Percentiles rank a stretch among this genome's conserved stretches.
These are phyloP conservation scores for Phacellophora camtschatica DNA, from an alignment of 30 jellyfish, hydroid and myxozoan species.

Conservation along the genomic window DNA sequence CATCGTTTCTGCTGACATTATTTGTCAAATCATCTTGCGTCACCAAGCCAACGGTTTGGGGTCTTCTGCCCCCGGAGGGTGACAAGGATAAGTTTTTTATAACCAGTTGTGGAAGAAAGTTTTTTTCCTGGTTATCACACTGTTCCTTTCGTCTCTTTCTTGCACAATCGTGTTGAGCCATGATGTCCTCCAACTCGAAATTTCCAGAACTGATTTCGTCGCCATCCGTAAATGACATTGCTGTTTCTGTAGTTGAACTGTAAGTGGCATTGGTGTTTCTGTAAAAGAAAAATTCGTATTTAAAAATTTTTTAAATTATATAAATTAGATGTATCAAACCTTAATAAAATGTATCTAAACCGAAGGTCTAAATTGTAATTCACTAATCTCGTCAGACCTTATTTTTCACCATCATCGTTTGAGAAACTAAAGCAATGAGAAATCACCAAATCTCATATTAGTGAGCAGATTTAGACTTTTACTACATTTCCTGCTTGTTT, in stretches of 20 bases:
- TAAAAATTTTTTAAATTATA: too few species aligned
- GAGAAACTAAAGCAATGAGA: too few species aligned
- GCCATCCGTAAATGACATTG: conserved; percentile 62
- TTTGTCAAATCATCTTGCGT: conserved; percentile 40
- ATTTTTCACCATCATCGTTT: too few species aligned
- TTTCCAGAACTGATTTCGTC: neutral
- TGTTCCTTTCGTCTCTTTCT: conserved; percentile 35
- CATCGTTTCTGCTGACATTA: conserved; percentile 36
- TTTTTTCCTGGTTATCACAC: neutral
- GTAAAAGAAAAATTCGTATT: too few species aligned
- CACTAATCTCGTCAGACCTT: too few species aligned
- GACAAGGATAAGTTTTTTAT: conserved; percentile 60
- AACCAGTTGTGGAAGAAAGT: conserved; percentile 46
- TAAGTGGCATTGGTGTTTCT: too few species aligned
- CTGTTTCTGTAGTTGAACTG: conserved; percentile 19
- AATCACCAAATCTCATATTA: too few species aligned
- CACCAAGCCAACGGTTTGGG: conserved; percentile 43
- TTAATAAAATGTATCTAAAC: too few species aligned
- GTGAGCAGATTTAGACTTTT: too few species aligned
- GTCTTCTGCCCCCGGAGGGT: conserved; percentile 53
- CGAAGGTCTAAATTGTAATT: too few species aligned
- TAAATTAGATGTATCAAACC: too few species aligned
- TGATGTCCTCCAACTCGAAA: conserved; percentile 37
- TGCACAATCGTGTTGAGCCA: neutral
- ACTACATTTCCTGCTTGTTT: too few species aligned